Evolutionary conservation across 2,797 vertebrate genomes (phyloP), one percentile per base, ranked within the genome.

Genomic region (Poeciliopsis turneri): DNA sequence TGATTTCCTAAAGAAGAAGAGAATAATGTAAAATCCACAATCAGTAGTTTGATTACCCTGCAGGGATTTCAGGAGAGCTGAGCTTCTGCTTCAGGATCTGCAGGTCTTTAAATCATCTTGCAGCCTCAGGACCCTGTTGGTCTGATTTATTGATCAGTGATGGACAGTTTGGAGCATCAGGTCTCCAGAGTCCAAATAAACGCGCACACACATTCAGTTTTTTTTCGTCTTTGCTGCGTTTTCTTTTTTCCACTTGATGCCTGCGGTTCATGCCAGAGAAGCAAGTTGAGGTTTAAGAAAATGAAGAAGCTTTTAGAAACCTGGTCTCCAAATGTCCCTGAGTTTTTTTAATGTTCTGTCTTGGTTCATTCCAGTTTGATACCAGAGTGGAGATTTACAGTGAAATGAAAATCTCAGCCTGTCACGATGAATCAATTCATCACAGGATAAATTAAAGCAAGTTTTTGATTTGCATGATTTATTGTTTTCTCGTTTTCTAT

Each of bases 111-210:
- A 72, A 73, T 47, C 11, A 4, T 69, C 74, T 45, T 45, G n/a
- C 20, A 72, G 13, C 12, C 57, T 74, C 59, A 36, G 71, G 61
- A n/a, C 33, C 80, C 55, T 70, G 25, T 77, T 83, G 72, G 51
- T 71, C 68, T 45, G 55, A 73, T 10, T 5, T 81, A 92, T 91
- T 82, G 93, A 93, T 90, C 69, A 49, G 36, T 83, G 87, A 90
- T 78, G 16, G 92, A 89, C 87, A 75, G 82, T 78, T 80, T 71
- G 57, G 81, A 78, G 49, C 59, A 23, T 84, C 81, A 23, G 76
- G 53, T 79, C 90, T 78, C 80, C 20, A 43, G 85, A 75, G 88
- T 55, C 41, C 57, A 66, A 57, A 72, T 71, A 64, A 46, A 83
- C 55, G 75, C 59, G 41, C 72, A 77, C 74, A 51, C 15, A 49